Conservation (phyloP, 2,113 vertebrate species). For the Pampusana beccarii region DNA sequence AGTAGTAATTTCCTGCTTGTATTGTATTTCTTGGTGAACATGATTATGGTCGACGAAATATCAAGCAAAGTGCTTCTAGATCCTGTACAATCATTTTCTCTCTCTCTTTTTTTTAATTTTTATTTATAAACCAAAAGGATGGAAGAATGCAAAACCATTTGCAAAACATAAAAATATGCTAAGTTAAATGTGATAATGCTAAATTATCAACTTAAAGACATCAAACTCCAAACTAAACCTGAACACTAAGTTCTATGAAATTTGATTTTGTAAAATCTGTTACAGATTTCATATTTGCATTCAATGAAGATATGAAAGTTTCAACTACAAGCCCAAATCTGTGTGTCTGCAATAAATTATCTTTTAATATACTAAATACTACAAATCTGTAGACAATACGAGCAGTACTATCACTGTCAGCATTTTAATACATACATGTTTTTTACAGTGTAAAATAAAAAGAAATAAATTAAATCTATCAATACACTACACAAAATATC, state of each 20-base stretch:
- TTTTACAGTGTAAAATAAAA: neutral
- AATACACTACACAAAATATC: neutral
- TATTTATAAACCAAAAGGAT: neutral
- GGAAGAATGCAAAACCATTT: neutral
- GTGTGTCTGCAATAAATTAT: neutral
- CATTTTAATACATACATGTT: neutral
- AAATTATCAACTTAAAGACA: neutral
- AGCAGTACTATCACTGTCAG: neutral
- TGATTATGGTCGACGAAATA: neutral
- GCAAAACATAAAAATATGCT: neutral
- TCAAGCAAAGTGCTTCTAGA: neutral
- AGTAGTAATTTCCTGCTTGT: neutral
- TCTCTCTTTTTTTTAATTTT: too few relatives aligned
- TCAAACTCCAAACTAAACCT: neutral
- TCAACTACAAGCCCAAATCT: neutral
- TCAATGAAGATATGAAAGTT: neutral
- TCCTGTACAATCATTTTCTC: neutral
- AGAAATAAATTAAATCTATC: neutral
- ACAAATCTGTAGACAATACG: neutral
- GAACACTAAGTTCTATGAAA: neutral
- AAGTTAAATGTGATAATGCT: neutral
- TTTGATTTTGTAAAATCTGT: neutral
- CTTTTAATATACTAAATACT: neutral
- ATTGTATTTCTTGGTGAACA: neutral
- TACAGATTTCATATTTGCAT: neutral